Base-by-base conservation (phyloP, 2,113 vertebrate genomes). In the Onychostoma macrolepis region DNA sequence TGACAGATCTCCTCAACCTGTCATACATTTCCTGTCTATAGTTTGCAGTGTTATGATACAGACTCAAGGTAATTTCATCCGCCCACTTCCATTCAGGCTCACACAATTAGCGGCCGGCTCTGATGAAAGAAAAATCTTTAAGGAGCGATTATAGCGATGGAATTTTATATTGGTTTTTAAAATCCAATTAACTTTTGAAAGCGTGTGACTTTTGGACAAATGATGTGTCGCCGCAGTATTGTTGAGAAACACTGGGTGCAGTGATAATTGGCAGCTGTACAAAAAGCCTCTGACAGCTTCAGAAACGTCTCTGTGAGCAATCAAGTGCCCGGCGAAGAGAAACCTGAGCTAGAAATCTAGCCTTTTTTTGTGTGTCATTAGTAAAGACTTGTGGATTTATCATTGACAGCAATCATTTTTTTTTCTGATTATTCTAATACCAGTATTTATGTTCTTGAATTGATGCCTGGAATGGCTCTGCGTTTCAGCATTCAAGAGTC, bases 141-240 rank as follows among this genome's bases (percentile, higher is more conserved):
- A 93, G 92, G 92, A 91, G 87, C 92, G 93, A 93, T 94, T 92
- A 93, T 93, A 92, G 89, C 79, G 87, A 93, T 92, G 91, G 92
- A 92, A 93, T 94, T 94, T 94, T 93, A 91, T 93, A 94, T 92
- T 92, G 92, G 92, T 94, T 94, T 92, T 94, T 92, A 93, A 94
- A 95, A 95, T 92, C 93, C 93, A 95, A 94, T 95, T 94, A 95
- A 94, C 92, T 94, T 93, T 91, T 91, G 90, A 93, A 93, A 93
- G 93, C 92, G 82, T 90, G 92, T 92, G 93, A 92, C 91, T 94
- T 94, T 92, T 91, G 89, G 89, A 92, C 92, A 92, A 94, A 94
- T 86, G 91, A 91, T 91, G 80, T 90, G 87, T 93, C 90, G 90
- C 93, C 91, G 92, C 93, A 93, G 90, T 93, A 94, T 94, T 93